Evolutionary conservation across 2,797 vertebrate genomes (phyloP).

Genomic region (Enteromius treurensis): DNA sequence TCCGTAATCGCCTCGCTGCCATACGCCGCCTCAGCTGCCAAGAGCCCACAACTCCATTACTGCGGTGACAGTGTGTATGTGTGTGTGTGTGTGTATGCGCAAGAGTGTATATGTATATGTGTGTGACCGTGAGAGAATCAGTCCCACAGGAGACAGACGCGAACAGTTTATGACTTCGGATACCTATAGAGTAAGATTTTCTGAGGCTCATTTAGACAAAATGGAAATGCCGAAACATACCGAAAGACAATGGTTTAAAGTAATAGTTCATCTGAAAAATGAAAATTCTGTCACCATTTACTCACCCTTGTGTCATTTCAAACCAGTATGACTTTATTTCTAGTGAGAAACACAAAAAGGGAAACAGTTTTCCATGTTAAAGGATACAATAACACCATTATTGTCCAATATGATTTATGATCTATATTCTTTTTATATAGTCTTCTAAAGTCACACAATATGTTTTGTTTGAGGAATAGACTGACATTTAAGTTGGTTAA

Average conservation of each 20-base stretch:
- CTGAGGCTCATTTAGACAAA: conserved; percentile 6
- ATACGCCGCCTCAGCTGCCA: conserved; percentile 52
- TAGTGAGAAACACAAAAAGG: not conserved
- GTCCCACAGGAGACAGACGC: conserved; percentile 11
- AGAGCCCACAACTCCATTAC: conserved; percentile 57
- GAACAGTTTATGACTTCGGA: conserved; percentile 16
- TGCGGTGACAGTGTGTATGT: conserved; percentile 32
- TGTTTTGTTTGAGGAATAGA: not conserved
- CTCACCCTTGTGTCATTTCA: not conserved
- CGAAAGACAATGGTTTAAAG: conserved; percentile 7
- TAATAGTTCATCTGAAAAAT: conserved; percentile 6
- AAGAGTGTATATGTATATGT: conserved; percentile 10
- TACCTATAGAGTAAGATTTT: conserved; percentile 12
- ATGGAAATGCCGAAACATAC: not conserved
- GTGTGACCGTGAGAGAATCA: conserved; percentile 36
- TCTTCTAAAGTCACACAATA: not conserved
- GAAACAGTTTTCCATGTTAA: not conserved
- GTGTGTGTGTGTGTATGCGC: conserved; percentile 31
- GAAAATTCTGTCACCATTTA: conserved; percentile 4
- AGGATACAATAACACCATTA: not conserved
- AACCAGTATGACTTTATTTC: not conserved
- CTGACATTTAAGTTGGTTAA: not conserved
- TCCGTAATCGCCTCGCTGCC: conserved; percentile 54
- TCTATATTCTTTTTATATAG: not conserved
- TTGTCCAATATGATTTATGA: not conserved